A percentile compares a stretch with the other conserved stretches of the same genome.
Conservation (phyloP, 2,888 invertebrate genomes). For the Caenorhabditis sp. region DNA sequence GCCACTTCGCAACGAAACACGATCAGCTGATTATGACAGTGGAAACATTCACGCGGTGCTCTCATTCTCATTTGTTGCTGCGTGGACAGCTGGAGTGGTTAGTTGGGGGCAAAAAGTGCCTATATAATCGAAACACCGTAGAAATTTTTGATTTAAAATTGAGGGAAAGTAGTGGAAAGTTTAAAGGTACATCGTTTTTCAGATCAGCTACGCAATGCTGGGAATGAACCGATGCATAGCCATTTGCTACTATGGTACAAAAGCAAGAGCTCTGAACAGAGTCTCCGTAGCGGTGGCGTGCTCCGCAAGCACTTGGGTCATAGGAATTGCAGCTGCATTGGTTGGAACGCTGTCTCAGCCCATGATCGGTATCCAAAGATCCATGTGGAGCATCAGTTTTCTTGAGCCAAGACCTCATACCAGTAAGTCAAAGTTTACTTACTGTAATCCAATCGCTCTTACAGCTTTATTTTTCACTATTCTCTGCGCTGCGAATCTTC, state of each 20-base stretch:
- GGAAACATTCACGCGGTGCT: conserved; percentile 57
- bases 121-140: conserved; percentile 6
- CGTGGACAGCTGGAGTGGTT: conserved; percentile 77
- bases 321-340: conserved; percentile 68
- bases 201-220: conserved; percentile 68
- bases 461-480: conserved; percentile 64
- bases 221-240: conserved; percentile 75
- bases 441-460: no score
- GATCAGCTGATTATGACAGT: conserved; percentile 12
- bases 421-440: conserved; percentile 39
- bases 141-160: conserved; percentile 7
- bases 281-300: conserved; percentile 73
- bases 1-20: conserved; percentile 23
- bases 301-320: conserved; percentile 73
- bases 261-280: conserved; percentile 72
- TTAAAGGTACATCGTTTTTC: conserved; percentile 29
- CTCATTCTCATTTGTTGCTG: conserved; percentile 71
- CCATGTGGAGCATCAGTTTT: conserved; percentile 74
- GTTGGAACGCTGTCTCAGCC: conserved; percentile 72
- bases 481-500: conserved; percentile 60
- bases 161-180: not conserved
- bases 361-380: conserved; percentile 66
- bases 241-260: conserved; percentile 77
- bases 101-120: no score
- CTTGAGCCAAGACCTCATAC: conserved; percentile 46